Evolutionary conservation across 2,888 invertebrate species (phyloP), one percentile per base, ranked within the genome.

Genomic region (Euplagia quadripunctaria): DNA sequence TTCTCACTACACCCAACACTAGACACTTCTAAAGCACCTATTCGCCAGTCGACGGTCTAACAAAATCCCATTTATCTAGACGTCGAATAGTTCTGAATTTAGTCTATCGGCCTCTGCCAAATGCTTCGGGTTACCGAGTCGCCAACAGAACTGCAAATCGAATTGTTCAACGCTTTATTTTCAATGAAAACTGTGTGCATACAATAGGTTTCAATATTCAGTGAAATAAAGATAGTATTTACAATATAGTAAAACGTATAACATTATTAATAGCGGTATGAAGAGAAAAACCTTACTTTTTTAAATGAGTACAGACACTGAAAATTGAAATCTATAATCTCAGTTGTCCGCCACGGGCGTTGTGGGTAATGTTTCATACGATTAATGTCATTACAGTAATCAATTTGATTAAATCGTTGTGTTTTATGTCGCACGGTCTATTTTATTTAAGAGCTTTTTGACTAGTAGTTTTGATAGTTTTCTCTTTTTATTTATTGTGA

Each of bases 1-100:
- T 16, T 63, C 20, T 55, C 41, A 16, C 14, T 49, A 64, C 51
- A 20, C 43, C 42, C 14, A 42, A 52, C 42, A 63, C 64, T 58
- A 70, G 42, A 70, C 43, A 70, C 61, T 63, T 70, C 42, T 51
- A 31, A 58, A 70, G 42, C 55, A 58, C 67, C 43, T 58, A 63
- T 67, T 49, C 63, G 20, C 61, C 0, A 49, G 63, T 68, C 68
- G 61, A 16, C 64, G 43, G 42, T 68, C 77, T 77, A 77, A 81
- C 77, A 72, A 79, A 83, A 79, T 74, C 78, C 72, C 74, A 82
- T 84, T 85, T 79, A 83, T 83, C 84, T 83, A 72, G 17, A 67
- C 55, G 80, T 76, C 68, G 72, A 83, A 85, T 80, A 83, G 80
- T 83, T 84, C 80, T 80, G 84, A 72, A 81, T 84, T 75, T 84